Conservation (phyloP, 1,140 invertebrate species). For the Drosophila chauvacae region DNA sequence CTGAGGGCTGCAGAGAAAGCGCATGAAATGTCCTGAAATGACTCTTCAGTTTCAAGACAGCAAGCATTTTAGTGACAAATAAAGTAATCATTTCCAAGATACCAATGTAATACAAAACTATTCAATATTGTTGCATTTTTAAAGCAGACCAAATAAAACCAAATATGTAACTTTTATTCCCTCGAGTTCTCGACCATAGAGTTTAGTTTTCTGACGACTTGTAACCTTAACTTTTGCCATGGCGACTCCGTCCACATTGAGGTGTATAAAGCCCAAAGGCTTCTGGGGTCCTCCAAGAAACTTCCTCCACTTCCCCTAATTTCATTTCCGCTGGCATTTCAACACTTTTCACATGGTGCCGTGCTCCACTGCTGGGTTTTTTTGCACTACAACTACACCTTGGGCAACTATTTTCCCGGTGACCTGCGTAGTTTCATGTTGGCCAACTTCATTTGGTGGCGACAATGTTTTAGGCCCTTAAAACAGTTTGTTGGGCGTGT, state of each 20-base stretch:
- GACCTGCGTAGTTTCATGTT: slow-evolving; percentile 47
- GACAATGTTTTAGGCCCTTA: slow-evolving; percentile 73
- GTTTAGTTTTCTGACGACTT: not conserved
- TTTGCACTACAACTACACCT: slow-evolving; percentile 35
- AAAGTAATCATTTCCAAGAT: not conserved
- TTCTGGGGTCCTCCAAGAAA: slow-evolving; percentile 25
- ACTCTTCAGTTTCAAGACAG: too few species aligned
- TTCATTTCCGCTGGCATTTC: slow-evolving; percentile 61
- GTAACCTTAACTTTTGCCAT: slow-evolving; percentile 71
- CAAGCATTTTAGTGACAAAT: too few species aligned
- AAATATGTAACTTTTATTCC: too few species aligned
- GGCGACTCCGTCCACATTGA: slow-evolving; percentile 1
- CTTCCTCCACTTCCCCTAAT: slow-evolving; percentile 47
- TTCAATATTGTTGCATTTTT: not conserved
- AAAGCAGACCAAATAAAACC: not conserved
- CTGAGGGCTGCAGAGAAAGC: too few species aligned
- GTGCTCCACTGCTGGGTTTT: slow-evolving; percentile 12
- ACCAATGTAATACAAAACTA: not conserved
- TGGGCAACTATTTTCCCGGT: slow-evolving; percentile 47
- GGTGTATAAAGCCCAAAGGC: slow-evolving; percentile 1
- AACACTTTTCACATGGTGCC: slow-evolving; percentile 37
- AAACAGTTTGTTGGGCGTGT: slow-evolving; percentile 67
- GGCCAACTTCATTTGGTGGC: slow-evolving; percentile 57
- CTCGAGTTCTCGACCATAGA: not conserved
- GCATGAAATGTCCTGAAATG: too few species aligned